These are phyloP conservation scores for Eumaeus atala DNA, from an alignment of 1,140 invertebrate genomes.

Conservation along the genomic window DNA sequence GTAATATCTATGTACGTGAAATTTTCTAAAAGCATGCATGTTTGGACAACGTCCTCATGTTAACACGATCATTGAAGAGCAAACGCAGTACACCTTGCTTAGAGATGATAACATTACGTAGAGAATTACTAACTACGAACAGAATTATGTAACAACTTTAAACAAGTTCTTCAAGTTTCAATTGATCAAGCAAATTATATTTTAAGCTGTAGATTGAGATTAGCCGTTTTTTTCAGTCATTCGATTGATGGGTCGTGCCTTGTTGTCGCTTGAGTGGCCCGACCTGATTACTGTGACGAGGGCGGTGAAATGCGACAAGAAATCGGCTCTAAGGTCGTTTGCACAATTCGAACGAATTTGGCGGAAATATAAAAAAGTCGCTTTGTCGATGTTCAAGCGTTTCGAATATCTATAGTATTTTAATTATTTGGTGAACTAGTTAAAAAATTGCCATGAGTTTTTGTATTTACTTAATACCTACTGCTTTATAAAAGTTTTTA, in stretches of 20 bases:
- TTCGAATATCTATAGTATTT: constrained; percentile 1
- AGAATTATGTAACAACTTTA: too few relatives aligned
- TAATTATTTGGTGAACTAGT: too few relatives aligned
- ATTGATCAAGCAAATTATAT: neutral
- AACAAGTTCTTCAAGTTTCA: neutral
- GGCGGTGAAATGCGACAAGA: constrained; percentile 3
- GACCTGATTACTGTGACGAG: constrained; percentile 6
- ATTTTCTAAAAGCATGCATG: too few relatives aligned
- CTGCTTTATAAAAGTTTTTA: too few relatives aligned
- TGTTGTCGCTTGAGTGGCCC: neutral
- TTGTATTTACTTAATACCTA: too few relatives aligned
- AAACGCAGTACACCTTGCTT: too few relatives aligned
- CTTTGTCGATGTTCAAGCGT: neutral
- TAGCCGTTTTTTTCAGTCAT: neutral
- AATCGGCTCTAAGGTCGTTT: constrained; percentile 5
- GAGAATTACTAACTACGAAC: too few relatives aligned
- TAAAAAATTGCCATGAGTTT: too few relatives aligned
- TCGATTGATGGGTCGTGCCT: neutral
- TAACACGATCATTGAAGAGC: too few relatives aligned
- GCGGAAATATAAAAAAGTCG: neutral
- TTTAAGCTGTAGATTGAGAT: neutral
- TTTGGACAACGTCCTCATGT: too few relatives aligned
- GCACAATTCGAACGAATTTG: constrained; percentile 5
- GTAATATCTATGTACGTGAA: too few relatives aligned
- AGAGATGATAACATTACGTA: too few relatives aligned